Base-by-base conservation (phyloP, 2,797 vertebrate genomes). In the Sylvilagus floridanus region DNA sequence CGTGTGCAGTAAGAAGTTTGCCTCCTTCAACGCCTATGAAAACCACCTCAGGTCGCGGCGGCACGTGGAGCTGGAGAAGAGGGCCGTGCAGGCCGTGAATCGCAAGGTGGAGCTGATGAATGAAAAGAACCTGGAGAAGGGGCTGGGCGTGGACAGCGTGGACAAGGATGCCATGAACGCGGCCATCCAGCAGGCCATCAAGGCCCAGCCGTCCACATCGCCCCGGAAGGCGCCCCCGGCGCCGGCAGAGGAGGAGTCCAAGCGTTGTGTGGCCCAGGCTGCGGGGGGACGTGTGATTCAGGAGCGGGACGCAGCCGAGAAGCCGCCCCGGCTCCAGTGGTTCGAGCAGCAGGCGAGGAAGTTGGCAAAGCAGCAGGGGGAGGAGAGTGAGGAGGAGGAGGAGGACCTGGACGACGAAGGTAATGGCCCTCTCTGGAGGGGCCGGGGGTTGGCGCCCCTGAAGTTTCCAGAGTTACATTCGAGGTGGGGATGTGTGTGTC, bases 51-150 rank as follows among this genome's bases (percentile, higher is more conserved):
- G 98, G 97, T 99, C 99, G 76, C 99, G 99, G 98, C 99, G 99
- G 76, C 99, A 99, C 97, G 97, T 98, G 96, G 99, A 99, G 93
- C 97, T 99, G 1, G 99, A 99, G 98, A 99, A 98, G 96, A 98
- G 98, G 97, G 99, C 99, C 2, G 96, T 99, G 92, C 97, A 98
- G 2, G 98, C 98, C 1, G 98, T 99, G 32, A 99, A 98, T 96
- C 98, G 98, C 79, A 98, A 98, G 0, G 99, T 99, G 96, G 98
- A 99, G 95, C 98, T 98, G 97, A 87, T 99, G 97, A 99, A 99
- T 30, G 98, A 99, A 92, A 99, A 99, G 98, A 99, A 99, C 97
- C 81, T 99, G 96, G 99, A 99, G 97, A 99, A 99, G 47, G 99
- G 99, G 0, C 97, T 99, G 16, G 97, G 91, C 1, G 95, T 96